Evolutionary conservation across 37 sponge, comb jelly and placozoan species (phyloP).

Genomic region (Dysidea cf. avara): DNA sequence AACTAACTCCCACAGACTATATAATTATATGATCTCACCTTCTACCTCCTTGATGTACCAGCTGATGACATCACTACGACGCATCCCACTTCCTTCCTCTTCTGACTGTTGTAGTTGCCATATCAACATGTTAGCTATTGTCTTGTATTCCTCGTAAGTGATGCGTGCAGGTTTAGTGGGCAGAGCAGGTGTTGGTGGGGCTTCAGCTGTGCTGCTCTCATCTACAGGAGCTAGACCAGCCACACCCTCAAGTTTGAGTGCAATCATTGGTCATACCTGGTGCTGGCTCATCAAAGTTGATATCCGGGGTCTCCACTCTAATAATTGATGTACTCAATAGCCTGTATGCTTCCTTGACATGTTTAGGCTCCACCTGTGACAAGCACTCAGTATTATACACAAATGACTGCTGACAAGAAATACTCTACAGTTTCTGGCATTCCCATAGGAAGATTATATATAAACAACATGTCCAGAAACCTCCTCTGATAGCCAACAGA

Average conservation of each 20-base stretch:
- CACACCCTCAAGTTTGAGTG: background rate
- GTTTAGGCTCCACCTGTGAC: slow-evolving; percentile 77
- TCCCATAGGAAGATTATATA: too few species aligned
- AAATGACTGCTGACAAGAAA: too few species aligned
- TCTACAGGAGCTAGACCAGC: background rate
- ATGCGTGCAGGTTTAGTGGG: slow-evolving; percentile 59
- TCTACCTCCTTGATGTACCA: slow-evolving; percentile 93
- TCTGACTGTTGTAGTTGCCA: slow-evolving; percentile 85
- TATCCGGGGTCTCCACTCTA: slow-evolving; percentile 97
- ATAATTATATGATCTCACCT: too few species aligned
- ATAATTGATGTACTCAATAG: slow-evolving; percentile 95
- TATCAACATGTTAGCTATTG: slow-evolving; percentile 88
- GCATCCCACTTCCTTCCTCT: slow-evolving; percentile 78
- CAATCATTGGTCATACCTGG: background rate
- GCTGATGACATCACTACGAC: slow-evolving; percentile 73
- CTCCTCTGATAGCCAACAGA: too few species aligned
- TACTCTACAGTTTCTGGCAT: too few species aligned
- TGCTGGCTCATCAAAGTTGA: slow-evolving; percentile 85
- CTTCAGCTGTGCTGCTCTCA: background rate
- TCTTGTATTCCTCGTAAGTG: slow-evolving; percentile 93
- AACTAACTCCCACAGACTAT: too few species aligned
- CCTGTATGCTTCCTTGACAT: slow-evolving; percentile 96
- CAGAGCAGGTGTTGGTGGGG: slow-evolving; percentile 17
- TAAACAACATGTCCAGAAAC: too few species aligned
- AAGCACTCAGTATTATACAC: too few species aligned